phyloP scores from a whole-genome alignment of 2,888 invertebrate species.

The Anthophora plumipes region DNA sequence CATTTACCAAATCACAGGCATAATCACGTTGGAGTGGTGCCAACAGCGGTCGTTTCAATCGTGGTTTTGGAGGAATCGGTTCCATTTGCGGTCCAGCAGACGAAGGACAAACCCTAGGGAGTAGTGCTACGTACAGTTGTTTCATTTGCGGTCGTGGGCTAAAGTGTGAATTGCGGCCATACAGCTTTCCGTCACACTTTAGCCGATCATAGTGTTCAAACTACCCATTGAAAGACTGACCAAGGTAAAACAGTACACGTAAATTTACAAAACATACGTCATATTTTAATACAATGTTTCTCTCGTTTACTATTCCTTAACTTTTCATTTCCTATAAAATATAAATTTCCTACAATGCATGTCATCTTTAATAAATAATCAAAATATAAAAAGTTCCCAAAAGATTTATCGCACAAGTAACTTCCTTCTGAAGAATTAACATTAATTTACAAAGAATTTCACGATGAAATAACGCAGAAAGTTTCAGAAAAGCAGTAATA shows the following conservation, averaged over 20 bases:
- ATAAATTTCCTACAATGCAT: too few relatives aligned
- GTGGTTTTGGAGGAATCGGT: constrained; percentile 52
- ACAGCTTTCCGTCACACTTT: constrained; percentile 11
- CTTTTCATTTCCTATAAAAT: too few relatives aligned
- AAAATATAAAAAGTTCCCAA: too few relatives aligned
- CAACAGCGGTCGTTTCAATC: constrained; percentile 42
- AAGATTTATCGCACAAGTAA: too few relatives aligned
- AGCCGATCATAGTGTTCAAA: background rate
- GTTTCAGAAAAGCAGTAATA: background rate
- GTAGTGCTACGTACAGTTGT: constrained; percentile 35
- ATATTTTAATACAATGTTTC: too few relatives aligned
- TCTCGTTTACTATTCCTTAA: too few relatives aligned
- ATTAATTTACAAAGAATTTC: background rate
- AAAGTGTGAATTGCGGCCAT: constrained; percentile 20
- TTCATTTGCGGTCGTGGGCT: constrained; percentile 40
- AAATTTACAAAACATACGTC: background rate
- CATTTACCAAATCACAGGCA: constrained; percentile 31
- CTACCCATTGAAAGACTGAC: too few relatives aligned
- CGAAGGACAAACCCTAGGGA: constrained; percentile 39
- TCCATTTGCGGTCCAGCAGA: constrained; percentile 48
- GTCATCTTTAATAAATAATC: too few relatives aligned
- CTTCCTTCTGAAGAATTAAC: background rate
- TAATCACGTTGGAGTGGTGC: constrained; percentile 44
- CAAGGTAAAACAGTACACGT: background rate
- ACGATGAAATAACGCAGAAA: background rate